Evolutionary conservation across 1,140 invertebrate genomes (phyloP).

Genomic region (Brachionus manjavacas): DNA sequence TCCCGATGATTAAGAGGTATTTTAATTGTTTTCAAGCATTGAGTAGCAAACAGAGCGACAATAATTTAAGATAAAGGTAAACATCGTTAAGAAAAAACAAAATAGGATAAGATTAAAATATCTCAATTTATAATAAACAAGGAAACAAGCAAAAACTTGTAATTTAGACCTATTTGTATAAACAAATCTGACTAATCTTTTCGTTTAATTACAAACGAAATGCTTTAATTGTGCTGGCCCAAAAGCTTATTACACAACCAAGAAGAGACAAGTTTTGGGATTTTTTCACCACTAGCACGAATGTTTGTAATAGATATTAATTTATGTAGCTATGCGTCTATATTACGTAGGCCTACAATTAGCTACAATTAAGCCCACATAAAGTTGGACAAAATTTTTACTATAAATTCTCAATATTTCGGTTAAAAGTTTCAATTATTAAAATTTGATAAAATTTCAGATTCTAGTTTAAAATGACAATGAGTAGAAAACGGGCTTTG

Average conservation of each 20-base stretch:
- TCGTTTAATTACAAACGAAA: conserved; percentile 15
- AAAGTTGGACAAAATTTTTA: not conserved
- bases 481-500: not conserved
- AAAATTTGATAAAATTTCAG: not conserved
- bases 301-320: conserved; percentile 35
- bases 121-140: conserved; percentile 11
- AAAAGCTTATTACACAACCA: conserved; percentile 28
- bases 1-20: conserved; percentile 24
- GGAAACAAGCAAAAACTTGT: conserved; percentile 22
- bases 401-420: conserved; percentile 1
- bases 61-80: conserved; percentile 37
- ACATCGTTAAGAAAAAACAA: conserved; percentile 32
- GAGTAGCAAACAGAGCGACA: not conserved
- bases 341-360: conserved; percentile 5
- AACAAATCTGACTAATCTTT: conserved; percentile 16
- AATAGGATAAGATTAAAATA: conserved; percentile 35
- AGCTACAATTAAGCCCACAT: conserved; percentile 8
- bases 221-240: conserved; percentile 4
- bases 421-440: conserved; percentile 13
- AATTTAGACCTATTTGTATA: conserved; percentile 9
- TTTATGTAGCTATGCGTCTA: conserved; percentile 2
- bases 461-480: conserved; percentile 4
- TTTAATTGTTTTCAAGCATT: conserved; percentile 26
- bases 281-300: conserved; percentile 6
- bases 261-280: not conserved